Percentiles rank a stretch among this genome's conserved stretches.
phyloP scores from a whole-genome alignment of 2,797 vertebrate genomes.

The Halcyon smyrnensis region DNA sequence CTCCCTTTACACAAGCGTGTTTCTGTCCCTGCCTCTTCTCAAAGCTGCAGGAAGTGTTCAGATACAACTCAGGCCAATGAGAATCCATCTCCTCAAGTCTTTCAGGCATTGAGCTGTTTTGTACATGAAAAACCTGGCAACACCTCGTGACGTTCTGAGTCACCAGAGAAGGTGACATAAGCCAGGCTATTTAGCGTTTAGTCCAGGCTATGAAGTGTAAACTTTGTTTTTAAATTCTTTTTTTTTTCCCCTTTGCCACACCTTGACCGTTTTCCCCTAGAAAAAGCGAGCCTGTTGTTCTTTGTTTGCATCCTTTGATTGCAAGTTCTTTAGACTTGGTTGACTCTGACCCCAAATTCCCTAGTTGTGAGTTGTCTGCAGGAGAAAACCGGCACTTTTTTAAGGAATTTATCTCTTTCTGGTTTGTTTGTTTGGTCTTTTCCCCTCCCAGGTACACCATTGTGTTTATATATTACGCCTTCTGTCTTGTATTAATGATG shows the following conservation, averaged over 20 bases:
- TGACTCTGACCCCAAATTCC: not conserved
- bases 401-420: not conserved
- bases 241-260: not conserved
- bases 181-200: not conserved
- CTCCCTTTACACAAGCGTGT: too few relatives aligned
- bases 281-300: not conserved
- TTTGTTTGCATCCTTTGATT: not conserved
- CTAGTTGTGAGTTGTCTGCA: not conserved
- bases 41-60: not conserved
- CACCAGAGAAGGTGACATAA: not conserved
- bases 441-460: slow-evolving; percentile 88
- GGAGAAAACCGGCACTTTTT: not conserved
- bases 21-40: not conserved
- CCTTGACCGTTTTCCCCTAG: not conserved
- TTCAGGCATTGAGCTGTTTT: not conserved
- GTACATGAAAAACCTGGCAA: rapidly evolving
- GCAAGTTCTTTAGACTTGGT: not conserved
- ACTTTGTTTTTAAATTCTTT: not conserved
- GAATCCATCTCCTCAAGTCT: not conserved
- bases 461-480: slow-evolving; percentile 95
- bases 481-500: slow-evolving; percentile 97
- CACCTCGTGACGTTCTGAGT: not conserved
- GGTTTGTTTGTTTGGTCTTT: too few relatives aligned
- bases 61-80: rapidly evolving
- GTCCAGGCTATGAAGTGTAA: not conserved